Evolutionary conservation across 2,113 vertebrate species (phyloP).

Genomic region (Acrocephalus arundinaceus): DNA sequence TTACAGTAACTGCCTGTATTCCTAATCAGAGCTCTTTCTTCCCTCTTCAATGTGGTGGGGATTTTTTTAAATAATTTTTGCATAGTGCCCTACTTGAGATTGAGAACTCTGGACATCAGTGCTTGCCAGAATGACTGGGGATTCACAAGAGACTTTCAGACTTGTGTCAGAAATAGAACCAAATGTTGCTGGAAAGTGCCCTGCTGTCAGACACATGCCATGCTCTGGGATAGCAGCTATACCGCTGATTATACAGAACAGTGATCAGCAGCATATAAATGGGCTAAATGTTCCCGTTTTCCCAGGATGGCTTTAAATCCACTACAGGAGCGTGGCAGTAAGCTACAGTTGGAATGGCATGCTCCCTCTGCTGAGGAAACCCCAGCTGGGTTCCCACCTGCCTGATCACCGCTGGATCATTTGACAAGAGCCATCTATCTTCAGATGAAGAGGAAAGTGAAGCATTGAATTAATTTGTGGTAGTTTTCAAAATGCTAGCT

Average conservation of each 20-base stretch:
- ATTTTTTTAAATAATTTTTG: background rate
- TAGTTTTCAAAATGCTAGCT: background rate
- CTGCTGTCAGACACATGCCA: constrained; percentile 35
- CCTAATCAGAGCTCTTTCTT: background rate
- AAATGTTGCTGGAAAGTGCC: background rate
- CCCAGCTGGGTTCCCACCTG: background rate
- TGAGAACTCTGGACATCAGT: background rate
- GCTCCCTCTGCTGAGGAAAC: background rate
- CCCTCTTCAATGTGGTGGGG: background rate
- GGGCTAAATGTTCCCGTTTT: constrained; percentile 33
- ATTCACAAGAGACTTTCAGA: background rate
- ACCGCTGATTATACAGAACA: background rate
- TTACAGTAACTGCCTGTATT: constrained; percentile 3
- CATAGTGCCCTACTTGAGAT: background rate
- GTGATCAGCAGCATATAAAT: constrained; percentile 30
- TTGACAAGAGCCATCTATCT: constrained; percentile 28
- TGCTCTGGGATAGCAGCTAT: background rate
- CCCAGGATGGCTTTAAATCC: background rate
- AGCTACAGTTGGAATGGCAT: background rate
- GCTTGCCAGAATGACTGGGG: background rate
- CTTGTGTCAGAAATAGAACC: constrained; percentile 28
- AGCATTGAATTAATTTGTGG: background rate
- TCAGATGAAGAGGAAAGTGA: background rate
- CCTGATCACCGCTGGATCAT: background rate
- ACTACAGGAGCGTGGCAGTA: background rate